These are phyloP conservation scores for Crossoptilon crossoptilon DNA, from an alignment of 2,797 vertebrate species.

Conservation along the genomic window DNA sequence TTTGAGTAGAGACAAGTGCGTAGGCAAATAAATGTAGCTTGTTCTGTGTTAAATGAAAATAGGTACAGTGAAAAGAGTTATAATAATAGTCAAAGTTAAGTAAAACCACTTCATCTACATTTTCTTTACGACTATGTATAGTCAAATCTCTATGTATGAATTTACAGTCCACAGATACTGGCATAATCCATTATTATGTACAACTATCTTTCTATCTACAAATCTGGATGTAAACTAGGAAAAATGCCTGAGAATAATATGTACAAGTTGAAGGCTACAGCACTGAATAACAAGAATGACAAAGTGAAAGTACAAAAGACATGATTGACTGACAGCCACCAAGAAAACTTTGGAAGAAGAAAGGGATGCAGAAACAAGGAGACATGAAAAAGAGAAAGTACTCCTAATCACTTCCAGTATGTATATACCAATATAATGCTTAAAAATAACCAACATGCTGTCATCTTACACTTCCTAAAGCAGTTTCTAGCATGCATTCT, in stretches of 20 bases:
- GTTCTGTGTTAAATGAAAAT: conserved; percentile 8
- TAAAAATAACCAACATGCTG: conserved; percentile 58
- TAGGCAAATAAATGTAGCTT: conserved; percentile 9
- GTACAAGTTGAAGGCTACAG: conserved; percentile 12
- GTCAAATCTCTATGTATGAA: not conserved
- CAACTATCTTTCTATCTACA: not conserved
- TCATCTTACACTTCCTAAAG: conserved; percentile 49
- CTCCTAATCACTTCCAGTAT: conserved; percentile 47
- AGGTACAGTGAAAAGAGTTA: conserved; percentile 14
- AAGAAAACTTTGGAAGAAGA: conserved; percentile 52
- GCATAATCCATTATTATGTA: not conserved
- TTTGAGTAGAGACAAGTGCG: not conserved
- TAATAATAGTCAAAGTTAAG: conserved; percentile 27
- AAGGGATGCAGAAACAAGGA: not conserved
- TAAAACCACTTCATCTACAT: not conserved
- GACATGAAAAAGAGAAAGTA: conserved; percentile 21
- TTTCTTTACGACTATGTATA: not conserved
- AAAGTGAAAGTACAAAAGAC: conserved; percentile 24
- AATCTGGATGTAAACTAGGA: not conserved
- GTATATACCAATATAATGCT: conserved; percentile 25
- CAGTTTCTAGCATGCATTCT: conserved; percentile 9
- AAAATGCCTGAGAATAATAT: not conserved
- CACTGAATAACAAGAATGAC: not conserved
- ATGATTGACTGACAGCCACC: conserved; percentile 39
- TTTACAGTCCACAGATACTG: not conserved